phyloP scores from a whole-genome alignment of 2,113 vertebrate species.

The Holacanthus passer region DNA sequence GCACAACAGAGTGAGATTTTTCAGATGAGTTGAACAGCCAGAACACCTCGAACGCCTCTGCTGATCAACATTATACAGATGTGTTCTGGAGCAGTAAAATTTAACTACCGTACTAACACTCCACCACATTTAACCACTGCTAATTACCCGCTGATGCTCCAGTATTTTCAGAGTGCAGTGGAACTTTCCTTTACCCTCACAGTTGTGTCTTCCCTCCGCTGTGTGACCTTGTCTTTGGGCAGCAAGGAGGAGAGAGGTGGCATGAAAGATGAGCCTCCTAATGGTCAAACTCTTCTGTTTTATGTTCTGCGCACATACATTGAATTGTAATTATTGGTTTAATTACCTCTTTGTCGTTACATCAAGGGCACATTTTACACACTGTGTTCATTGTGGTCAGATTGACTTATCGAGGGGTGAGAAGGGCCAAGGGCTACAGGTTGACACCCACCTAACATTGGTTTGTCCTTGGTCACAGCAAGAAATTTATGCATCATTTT shows the following conservation, averaged over 20 bases:
- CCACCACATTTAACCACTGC: not conserved
- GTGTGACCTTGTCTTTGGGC: slow-evolving; percentile 68
- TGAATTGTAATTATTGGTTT: slow-evolving; percentile 76
- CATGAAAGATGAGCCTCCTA: slow-evolving; percentile 71
- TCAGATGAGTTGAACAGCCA: not conserved
- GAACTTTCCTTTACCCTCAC: not conserved
- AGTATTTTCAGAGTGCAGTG: slow-evolving; percentile 1
- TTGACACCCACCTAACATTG: slow-evolving; percentile 28
- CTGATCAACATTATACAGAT: not conserved
- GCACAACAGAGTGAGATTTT: not conserved
- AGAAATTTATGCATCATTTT: slow-evolving; percentile 19
- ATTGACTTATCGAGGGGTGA: slow-evolving; percentile 35
- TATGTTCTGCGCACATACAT: slow-evolving; percentile 74
- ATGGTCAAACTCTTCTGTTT: slow-evolving; percentile 72
- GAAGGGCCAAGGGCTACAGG: slow-evolving; percentile 39
- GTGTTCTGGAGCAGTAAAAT: not conserved
- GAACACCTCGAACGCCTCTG: not conserved
- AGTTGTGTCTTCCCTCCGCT: not conserved
- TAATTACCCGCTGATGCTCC: not conserved
- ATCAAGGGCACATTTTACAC: slow-evolving; percentile 77
- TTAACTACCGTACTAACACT: not conserved
- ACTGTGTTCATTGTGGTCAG: slow-evolving; percentile 49
- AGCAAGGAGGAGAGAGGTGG: slow-evolving; percentile 49
- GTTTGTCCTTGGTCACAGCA: slow-evolving; percentile 13
- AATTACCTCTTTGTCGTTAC: slow-evolving; percentile 72